Evolutionary conservation across 2,113 vertebrate species (phyloP), one percentile per base, ranked within the genome.

Genomic region (Epinephelus cyanopodus): DNA sequence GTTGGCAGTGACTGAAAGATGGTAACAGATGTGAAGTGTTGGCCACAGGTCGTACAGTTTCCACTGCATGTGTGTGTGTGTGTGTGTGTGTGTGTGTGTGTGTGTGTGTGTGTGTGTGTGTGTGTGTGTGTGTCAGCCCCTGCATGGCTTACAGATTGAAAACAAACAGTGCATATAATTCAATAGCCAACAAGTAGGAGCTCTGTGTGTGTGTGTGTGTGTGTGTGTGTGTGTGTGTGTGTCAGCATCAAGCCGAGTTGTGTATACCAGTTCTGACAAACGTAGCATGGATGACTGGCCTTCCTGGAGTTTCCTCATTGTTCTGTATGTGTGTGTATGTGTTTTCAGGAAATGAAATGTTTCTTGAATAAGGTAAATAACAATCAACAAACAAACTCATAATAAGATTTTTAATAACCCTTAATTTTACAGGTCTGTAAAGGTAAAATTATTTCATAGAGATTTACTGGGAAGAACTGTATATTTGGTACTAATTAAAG

Each of bases 241-340:
- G 47, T 76, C 39, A 42, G 39, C 39, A 42, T 42, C 39, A 42
- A 42, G 39, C 39, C 7, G 39, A 33, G 7, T 45, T 48, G 52
- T 33, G n/a, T 29, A 5, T 18, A 19, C 25, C 18, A 53, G 42
- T 21, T 21, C 50, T 2, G 17, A 73, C 56, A 78, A 27, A 50
- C 15, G 8, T 10, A 9, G 9, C 42, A 12, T 42, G 42, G 42
- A 10, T 42, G 42, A 42, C 42, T 42, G 42, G 42, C 42, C 42
- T 42, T 50, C 57, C 71, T 74, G 71, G 57, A 37, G 71, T 60
- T 68, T 77, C 6, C 42, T 60, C 27, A 61, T 77, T 67, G 48
- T 66, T n/a, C 13, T 42, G 42, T 42, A 8, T 42, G 9, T 42
- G 9, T 42, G 57, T 27, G 25, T 4, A 14, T 9, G 57, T 8